Percentiles rank a stretch among this genome's conserved stretches.
Conservation (phyloP, 2,888 invertebrate species). For the Ephialtes manifestator region DNA sequence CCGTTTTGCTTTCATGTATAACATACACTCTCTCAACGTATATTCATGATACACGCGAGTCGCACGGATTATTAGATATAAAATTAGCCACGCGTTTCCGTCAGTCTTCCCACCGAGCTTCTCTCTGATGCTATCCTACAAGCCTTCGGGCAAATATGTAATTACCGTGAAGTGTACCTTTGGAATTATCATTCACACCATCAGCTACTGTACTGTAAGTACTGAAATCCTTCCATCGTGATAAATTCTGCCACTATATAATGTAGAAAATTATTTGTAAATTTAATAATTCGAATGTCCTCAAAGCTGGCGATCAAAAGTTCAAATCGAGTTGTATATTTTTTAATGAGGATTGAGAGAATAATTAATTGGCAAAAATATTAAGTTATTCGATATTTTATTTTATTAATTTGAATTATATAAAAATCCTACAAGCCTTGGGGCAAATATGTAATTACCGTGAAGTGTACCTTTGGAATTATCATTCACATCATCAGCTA, state of each 20-base stretch:
- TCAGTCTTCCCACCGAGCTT: constrained; percentile 33
- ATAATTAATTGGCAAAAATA: neutral
- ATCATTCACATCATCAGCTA: constrained; percentile 67
- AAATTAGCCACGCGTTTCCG: constrained; percentile 68
- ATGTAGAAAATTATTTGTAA: constrained; percentile 3
- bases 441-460: constrained; percentile 66
- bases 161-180: constrained; percentile 65
- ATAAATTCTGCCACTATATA: constrained; percentile 29
- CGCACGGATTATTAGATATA: constrained; percentile 68
- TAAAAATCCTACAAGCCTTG: constrained; percentile 40
- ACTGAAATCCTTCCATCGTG: neutral
- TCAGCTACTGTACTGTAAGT: constrained; percentile 57
- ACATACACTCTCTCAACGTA: constrained; percentile 8
- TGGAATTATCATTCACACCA: constrained; percentile 64
- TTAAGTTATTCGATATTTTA: neutral
- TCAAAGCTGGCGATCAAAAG: too few species aligned
- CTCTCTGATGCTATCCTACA: constrained; percentile 50
- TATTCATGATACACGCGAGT: constrained; percentile 31
- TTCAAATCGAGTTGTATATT: neutral
- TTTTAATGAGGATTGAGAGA: neutral
- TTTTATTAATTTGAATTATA: too few species aligned
- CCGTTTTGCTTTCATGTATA: constrained; percentile 44
- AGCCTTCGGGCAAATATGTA: constrained; percentile 57
- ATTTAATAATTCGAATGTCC: neutral
- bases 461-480: constrained; percentile 56